Evolutionary conservation across 1,140 invertebrate species (phyloP).

Genomic region (Portunus trituberculatus): DNA sequence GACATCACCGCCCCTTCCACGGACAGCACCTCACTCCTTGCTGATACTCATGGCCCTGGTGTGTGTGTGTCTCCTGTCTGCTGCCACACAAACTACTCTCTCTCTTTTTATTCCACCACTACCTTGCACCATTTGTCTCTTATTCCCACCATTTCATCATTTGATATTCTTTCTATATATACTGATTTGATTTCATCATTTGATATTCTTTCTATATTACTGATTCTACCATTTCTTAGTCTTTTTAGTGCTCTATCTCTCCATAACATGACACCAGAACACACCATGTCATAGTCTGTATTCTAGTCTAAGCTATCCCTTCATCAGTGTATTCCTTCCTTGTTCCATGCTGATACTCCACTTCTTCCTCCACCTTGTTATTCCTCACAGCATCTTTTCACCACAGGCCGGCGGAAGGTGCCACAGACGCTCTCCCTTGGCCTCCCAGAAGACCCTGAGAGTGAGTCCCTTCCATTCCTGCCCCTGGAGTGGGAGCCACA

Average conservation of each 20-base stretch:
- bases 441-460: conserved; percentile 63
- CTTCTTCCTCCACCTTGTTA: no score
- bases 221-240: neutral
- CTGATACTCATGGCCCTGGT: conserved; percentile 54
- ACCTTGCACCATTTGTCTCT: neutral
- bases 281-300: no score
- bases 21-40: conserved; percentile 59
- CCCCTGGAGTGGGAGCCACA: conserved; percentile 65
- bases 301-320: no score
- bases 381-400: neutral
- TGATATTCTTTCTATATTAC: neutral
- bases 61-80: neutral
- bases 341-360: neutral
- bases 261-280: no score
- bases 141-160: neutral
- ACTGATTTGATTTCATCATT: neutral
- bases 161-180: neutral
- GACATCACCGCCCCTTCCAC: conserved; percentile 55
- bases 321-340: neutral
- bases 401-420: conserved; percentile 51
- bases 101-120: neutral
- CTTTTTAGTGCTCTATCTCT: no score
- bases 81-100: no score
- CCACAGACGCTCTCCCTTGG: conserved; percentile 50
- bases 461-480: conserved; percentile 61